phyloP scores from a whole-genome alignment of 2,888 invertebrate genomes.

The Agriotes lineatus region DNA sequence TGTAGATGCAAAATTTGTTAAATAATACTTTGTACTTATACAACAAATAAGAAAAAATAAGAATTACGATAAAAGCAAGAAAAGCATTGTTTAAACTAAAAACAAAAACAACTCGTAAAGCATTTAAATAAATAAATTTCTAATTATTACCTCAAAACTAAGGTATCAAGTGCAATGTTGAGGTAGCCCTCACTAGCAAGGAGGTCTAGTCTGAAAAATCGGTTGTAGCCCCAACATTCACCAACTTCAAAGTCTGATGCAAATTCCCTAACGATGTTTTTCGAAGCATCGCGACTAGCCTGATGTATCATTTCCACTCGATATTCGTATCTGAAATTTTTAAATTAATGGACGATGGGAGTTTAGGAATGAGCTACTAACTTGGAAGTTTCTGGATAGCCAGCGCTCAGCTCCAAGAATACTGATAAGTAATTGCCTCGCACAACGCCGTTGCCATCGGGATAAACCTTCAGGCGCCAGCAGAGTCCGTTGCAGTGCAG shows the following conservation, averaged over 20 bases:
- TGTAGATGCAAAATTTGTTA: too few relatives aligned
- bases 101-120: too few relatives aligned
- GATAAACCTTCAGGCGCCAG: conserved; percentile 93
- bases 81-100: too few relatives aligned
- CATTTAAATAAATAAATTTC: too few relatives aligned
- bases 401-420: conserved; percentile 91
- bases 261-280: conserved; percentile 94
- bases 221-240: conserved; percentile 96
- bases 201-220: conserved; percentile 91
- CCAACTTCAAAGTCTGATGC: conserved; percentile 97
- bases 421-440: conserved; percentile 93
- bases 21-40: too few relatives aligned
- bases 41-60: too few relatives aligned
- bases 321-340: conserved; percentile 83
- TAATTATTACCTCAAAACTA: conserved; percentile 77
- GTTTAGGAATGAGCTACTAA: conserved; percentile 63
- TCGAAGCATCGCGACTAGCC: conserved; percentile 82
- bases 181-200: conserved; percentile 92
- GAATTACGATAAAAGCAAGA: too few relatives aligned
- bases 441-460: conserved; percentile 96
- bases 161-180: conserved; percentile 84
- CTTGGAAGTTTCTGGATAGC: conserved; percentile 93
- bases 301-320: conserved; percentile 96
- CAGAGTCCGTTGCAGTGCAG: conserved; percentile 89
- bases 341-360: not conserved